Evolutionary conservation across 2,797 vertebrate species (phyloP), one percentile per base, ranked within the genome.

Genomic region (Hafferia zeledoni): DNA sequence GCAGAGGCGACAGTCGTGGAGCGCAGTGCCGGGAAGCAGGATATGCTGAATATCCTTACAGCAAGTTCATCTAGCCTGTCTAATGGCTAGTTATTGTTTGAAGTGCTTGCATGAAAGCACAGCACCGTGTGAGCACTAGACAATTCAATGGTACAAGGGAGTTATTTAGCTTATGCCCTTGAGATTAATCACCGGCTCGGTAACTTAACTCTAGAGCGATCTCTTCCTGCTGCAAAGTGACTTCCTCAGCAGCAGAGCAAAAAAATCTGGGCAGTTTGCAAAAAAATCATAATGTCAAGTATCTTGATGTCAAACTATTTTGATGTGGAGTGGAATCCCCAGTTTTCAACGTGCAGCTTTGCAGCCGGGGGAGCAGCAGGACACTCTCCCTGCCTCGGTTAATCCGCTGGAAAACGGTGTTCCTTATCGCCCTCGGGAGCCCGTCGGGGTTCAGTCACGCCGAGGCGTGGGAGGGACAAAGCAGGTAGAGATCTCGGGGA

Each of bases 61-160:
- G 79, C 90, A 76, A 91, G 79, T 92, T 89, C 76, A 59, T 63
- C 72, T 55, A 65, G 84, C 76, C 76, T 87, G 41, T 39, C 61
- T 95, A 71, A 91, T 91, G 82, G 84, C 91, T 83, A 71, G 92
- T 77, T 93, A 71, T 82, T 92, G 68, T 95, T 94, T 90, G 79
- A 92, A 92, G 89, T 24, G 61, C 89, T 83, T 71, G 90, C 79
- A 65, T 68, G 92, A 76, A 72, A 92, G 90, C 82, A 75, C 82
- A 65, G 92, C 57, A 27, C 49, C 0, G 4, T 81, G 69, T 35
- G 63, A 83, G 87, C 1, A 1, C 70, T 76, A 24, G 57, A 47
- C 83, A 82, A 95, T 90, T 76, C 93, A 68, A 2, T 69, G 92
- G 47, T 87, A 78, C 52, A 13, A 56, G 49, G 64, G 87, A 90